Evolutionary conservation across 2,888 invertebrate species (phyloP).

Genomic region (Clanis bilineata): DNA sequence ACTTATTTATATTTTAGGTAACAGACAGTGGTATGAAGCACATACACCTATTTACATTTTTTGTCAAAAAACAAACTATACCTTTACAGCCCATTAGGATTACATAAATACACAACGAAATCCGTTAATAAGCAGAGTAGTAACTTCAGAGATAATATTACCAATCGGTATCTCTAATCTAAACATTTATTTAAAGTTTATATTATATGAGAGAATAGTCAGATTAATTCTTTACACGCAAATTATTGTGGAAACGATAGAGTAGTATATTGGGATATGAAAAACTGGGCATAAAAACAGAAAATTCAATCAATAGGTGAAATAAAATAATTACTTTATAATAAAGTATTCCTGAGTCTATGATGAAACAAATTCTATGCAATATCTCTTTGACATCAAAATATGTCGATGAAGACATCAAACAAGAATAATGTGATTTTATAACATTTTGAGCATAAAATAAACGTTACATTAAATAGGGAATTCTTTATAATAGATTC

Average conservation of each 20-base stretch:
- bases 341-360: no score
- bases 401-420: background rate
- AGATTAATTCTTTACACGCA: no score
- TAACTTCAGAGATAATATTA: background rate
- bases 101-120: background rate
- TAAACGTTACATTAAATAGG: background rate
- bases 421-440: background rate
- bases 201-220: no score
- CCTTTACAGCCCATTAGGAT: background rate
- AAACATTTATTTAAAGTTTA: no score
- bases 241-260: no score
- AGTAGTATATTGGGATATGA: no score
- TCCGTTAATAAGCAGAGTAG: background rate
- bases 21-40: conserved; percentile 20
- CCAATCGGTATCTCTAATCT: background rate
- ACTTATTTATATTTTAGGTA: conserved; percentile 26
- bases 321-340: no score
- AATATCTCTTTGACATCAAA: background rate
- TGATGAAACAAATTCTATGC: background rate
- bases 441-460: conserved; percentile 2
- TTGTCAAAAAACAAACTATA: background rate
- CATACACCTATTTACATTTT: conserved; percentile 16
- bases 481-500: background rate
- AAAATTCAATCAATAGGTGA: no score
- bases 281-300: no score